Percentiles rank a stretch among this genome's conserved stretches.
phyloP scores from a whole-genome alignment of 2,888 invertebrate genomes.

The Sicus ferrugineus region DNA sequence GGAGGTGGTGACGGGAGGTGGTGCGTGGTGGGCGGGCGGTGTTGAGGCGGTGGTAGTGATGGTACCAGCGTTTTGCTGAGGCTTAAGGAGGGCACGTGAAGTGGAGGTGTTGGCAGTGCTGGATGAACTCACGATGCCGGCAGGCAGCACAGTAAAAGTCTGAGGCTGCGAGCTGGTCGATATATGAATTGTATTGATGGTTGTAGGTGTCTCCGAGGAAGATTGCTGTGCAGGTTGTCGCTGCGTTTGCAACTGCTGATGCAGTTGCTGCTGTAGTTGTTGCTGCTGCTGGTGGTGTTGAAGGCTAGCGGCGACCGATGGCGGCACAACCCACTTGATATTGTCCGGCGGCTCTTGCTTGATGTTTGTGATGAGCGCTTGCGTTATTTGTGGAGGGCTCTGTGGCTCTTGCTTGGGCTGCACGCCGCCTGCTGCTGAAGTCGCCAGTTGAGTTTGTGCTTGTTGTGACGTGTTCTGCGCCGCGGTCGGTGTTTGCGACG shows the following conservation, averaged over 20 bases:
- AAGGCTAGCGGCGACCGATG: constrained; percentile 42
- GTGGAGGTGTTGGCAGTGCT: constrained; percentile 48
- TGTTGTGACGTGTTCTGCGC: constrained; percentile 53
- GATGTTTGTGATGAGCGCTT: constrained; percentile 57
- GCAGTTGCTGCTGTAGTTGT: constrained; percentile 44
- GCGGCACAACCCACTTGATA: constrained; percentile 52
- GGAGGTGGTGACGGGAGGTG: constrained; percentile 41
- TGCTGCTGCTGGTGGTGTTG: constrained; percentile 47
- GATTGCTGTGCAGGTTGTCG: constrained; percentile 39
- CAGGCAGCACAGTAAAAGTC: constrained; percentile 40
- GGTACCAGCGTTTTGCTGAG: constrained; percentile 47
- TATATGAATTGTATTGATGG: constrained; percentile 39
- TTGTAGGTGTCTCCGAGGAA: constrained; percentile 39
- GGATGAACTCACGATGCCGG: constrained; percentile 40
- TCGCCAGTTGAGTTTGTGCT: constrained; percentile 20
- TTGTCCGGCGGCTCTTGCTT: constrained; percentile 62
- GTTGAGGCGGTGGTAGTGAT: constrained; percentile 42
- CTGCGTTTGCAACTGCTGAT: constrained; percentile 34
- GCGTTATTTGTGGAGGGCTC: constrained; percentile 57
- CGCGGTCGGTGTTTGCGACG: constrained; percentile 48
- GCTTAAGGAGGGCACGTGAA: constrained; percentile 44
- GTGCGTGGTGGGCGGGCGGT: constrained; percentile 33
- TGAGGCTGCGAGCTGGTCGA: constrained; percentile 39
- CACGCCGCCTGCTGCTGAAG: constrained; percentile 43
- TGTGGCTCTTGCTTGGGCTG: constrained; percentile 60